Conservation (phyloP, 1,140 invertebrate genomes). For the Teleogryllus occipitalis region DNA sequence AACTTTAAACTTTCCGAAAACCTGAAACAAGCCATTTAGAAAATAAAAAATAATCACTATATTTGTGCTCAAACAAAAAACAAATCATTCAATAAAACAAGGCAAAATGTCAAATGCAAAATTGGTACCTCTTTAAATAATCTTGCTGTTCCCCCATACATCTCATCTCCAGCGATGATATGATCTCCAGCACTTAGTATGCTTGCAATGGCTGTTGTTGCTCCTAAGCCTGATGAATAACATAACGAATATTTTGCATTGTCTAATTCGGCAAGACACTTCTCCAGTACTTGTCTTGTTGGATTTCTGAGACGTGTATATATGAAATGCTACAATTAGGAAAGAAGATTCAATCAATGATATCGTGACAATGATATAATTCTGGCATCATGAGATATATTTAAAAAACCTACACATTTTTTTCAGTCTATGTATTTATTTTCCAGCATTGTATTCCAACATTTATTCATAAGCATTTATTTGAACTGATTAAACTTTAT, state of each 20-base stretch:
- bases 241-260: constrained; percentile 76
- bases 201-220: constrained; percentile 64
- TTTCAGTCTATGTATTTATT: too few relatives aligned
- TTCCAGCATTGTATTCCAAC: too few relatives aligned
- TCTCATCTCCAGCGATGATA: constrained; percentile 82
- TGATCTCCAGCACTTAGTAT: constrained; percentile 82
- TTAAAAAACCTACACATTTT: too few relatives aligned
- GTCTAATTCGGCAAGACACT: constrained; percentile 84
- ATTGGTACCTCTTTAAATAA: constrained; percentile 35
- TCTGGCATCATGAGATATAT: too few relatives aligned
- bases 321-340: constrained; percentile 47
- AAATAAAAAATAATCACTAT: too few relatives aligned
- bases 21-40: constrained; percentile 30
- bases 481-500: too few relatives aligned
- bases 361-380: too few relatives aligned
- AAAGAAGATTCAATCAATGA: not conserved
- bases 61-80: not conserved
- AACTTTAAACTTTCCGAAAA: constrained; percentile 59
- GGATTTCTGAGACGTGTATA: constrained; percentile 95
- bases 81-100: not conserved
- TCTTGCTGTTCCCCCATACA: constrained; percentile 89
- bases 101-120: too few relatives aligned
- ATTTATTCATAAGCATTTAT: too few relatives aligned
- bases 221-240: constrained; percentile 86
- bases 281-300: constrained; percentile 79